phyloP scores from a whole-genome alignment of 2,113 vertebrate genomes.

The Himantopus leucocephalus region DNA sequence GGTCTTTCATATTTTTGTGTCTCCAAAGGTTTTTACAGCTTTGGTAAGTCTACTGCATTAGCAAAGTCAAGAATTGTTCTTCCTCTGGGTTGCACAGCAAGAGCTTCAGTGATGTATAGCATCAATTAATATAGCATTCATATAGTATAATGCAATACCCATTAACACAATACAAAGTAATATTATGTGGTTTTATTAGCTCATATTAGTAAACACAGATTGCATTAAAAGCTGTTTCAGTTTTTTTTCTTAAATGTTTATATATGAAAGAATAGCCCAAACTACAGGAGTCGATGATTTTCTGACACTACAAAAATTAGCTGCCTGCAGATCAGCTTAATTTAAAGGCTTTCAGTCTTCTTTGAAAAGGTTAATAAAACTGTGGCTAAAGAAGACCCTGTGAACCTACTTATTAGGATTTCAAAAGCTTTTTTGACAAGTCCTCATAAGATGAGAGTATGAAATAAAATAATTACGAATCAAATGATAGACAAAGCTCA shows the following conservation, averaged over 20 bases:
- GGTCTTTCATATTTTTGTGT: not conserved
- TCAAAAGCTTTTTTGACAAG: constrained; percentile 65
- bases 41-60: not conserved
- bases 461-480: constrained; percentile 54
- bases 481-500: constrained; percentile 45
- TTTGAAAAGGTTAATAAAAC: constrained; percentile 65
- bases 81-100: constrained; percentile 35
- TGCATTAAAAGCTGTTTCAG: constrained; percentile 74
- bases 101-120: constrained; percentile 37
- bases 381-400: constrained; percentile 62
- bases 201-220: constrained; percentile 76
- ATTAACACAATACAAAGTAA: constrained; percentile 73
- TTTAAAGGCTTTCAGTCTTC: constrained; percentile 70
- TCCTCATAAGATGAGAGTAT: constrained; percentile 6
- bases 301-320: constrained; percentile 69
- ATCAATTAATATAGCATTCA: constrained; percentile 45
- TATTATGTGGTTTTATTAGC: constrained; percentile 73
- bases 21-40: not conserved
- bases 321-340: constrained; percentile 69
- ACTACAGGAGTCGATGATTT: constrained; percentile 56
- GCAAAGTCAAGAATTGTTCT: constrained; percentile 2
- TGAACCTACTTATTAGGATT: constrained; percentile 60
- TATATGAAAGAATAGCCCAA: constrained; percentile 61
- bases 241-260: constrained; percentile 68
- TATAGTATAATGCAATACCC: constrained; percentile 63